phyloP scores from a whole-genome alignment of 2,113 vertebrate genomes.

The cat (Felis catus) region DNA sequence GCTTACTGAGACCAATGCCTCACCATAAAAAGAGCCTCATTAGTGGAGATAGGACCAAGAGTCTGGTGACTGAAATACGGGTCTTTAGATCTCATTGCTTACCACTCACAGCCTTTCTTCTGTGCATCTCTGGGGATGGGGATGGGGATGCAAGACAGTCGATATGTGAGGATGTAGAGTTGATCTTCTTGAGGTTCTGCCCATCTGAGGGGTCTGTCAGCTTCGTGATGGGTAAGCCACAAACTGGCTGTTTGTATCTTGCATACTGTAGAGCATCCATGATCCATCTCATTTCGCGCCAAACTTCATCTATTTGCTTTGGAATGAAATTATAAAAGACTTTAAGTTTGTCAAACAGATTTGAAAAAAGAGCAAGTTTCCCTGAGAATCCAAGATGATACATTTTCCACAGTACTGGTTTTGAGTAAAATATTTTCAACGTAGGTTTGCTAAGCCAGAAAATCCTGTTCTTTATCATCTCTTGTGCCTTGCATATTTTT shows the following conservation, averaged over 20 bases:
- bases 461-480: conserved; percentile 3
- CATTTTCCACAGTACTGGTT: conserved; percentile 8
- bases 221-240: conserved; percentile 89
- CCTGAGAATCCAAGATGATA: background rate
- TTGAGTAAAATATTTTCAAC: conserved; percentile 22
- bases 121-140: conserved; percentile 88
- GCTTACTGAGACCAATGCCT: background rate
- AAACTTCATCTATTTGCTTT: conserved; percentile 97
- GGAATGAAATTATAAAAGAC: conserved; percentile 54
- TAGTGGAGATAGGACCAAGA: background rate
- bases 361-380: background rate
- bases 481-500: background rate
- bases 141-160: conserved; percentile 95
- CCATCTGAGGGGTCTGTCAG: conserved; percentile 88
- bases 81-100: conserved; percentile 71
- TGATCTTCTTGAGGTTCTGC: conserved; percentile 89
- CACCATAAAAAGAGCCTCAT: background rate
- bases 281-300: conserved; percentile 96
- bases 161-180: conserved; percentile 93
- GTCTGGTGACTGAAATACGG: background rate
- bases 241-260: conserved; percentile 93
- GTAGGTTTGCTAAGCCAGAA: conserved; percentile 21
- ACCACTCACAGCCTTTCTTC: conserved; percentile 90
- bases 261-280: conserved; percentile 96
- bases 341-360: conserved; percentile 2